Conservation (phyloP, 2,113 vertebrate species). For the Turnix velox region DNA sequence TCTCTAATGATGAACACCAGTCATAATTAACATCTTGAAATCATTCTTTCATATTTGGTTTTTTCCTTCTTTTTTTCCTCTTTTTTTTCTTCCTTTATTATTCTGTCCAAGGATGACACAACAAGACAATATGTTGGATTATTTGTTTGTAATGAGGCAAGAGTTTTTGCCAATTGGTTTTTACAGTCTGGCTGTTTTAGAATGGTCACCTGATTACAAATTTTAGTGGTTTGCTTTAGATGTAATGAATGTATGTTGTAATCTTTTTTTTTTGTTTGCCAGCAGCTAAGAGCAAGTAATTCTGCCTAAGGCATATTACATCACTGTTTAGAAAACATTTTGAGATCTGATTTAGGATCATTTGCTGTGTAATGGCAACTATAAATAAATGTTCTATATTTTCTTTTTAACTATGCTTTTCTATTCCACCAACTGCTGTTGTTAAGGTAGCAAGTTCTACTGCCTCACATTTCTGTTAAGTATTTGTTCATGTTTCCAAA, state of each 20-base stretch:
- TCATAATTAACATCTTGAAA: background rate
- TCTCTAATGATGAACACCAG: background rate
- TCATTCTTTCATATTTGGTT: background rate
- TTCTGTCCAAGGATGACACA: background rate
- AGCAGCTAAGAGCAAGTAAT: background rate
- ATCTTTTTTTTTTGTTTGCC: background rate
- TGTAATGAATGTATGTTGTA: background rate
- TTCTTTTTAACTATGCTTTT: background rate
- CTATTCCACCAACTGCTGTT: background rate
- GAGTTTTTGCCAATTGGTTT: background rate
- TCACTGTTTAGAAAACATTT: constrained; percentile 8
- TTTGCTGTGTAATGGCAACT: background rate
- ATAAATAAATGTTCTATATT: constrained; percentile 27
- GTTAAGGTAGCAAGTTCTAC: background rate
- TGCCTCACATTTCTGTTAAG: background rate
- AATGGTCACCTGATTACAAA: background rate
- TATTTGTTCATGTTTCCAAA: background rate
- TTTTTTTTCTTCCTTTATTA: background rate
- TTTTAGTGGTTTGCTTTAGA: background rate
- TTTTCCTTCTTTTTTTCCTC: too few species aligned
- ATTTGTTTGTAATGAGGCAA: background rate
- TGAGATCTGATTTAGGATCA: background rate
- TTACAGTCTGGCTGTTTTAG: background rate
- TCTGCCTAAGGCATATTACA: background rate
- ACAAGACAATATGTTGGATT: background rate